phyloP scores from a whole-genome alignment of 1,140 invertebrate genomes.

The Eumeta japonica region DNA sequence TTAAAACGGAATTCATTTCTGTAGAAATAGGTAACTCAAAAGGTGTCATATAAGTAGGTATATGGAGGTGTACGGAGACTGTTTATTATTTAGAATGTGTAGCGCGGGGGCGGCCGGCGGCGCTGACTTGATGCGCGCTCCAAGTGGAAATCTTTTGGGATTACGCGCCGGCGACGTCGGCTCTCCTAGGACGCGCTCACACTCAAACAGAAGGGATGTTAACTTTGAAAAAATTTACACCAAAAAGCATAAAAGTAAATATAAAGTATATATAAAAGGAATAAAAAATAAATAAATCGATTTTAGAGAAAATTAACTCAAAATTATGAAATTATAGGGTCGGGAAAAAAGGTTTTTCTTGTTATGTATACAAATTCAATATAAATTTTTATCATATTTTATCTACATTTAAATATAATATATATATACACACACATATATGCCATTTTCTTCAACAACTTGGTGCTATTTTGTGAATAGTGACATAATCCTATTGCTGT shows the following conservation, averaged over 20 bases:
- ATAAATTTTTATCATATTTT: too few species aligned
- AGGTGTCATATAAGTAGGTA: too few species aligned
- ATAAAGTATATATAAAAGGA: neutral
- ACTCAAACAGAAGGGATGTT: conserved; percentile 12
- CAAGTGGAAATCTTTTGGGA: conserved; percentile 57
- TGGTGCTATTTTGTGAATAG: too few species aligned
- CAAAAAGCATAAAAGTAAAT: neutral
- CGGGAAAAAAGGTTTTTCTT: too few species aligned
- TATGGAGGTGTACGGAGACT: conserved; percentile 14
- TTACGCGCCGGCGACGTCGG: conserved; percentile 41
- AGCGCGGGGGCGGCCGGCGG: conserved; percentile 28
- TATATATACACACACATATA: too few species aligned
- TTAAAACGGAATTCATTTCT: neutral
- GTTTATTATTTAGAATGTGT: conserved; percentile 59
- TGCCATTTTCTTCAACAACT: too few species aligned
- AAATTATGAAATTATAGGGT: too few species aligned
- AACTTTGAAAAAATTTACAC: neutral
- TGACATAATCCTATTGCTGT: too few species aligned
- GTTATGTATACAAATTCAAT: too few species aligned
- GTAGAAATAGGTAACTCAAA: neutral
- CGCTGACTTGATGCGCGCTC: conserved; percentile 48
- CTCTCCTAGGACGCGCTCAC: conserved; percentile 17
- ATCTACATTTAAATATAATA: too few species aligned
- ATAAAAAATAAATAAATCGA: too few species aligned
- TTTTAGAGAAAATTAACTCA: too few species aligned